phyloP scores from a whole-genome alignment of 2,888 invertebrate genomes.

The Herminia tarsipennalis region DNA sequence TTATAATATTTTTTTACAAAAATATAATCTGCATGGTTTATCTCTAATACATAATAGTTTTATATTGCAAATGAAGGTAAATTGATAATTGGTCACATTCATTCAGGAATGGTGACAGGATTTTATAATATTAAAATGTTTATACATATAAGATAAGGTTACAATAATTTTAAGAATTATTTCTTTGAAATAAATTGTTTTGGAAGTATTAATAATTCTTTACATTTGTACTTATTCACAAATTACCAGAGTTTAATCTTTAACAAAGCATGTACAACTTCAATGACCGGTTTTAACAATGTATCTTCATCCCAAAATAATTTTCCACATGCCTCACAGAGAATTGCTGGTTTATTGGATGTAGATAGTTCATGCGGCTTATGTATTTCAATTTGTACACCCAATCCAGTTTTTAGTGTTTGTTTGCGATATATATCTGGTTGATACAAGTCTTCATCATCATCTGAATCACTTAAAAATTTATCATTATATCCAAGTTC shows the following conservation, averaged over 20 bases:
- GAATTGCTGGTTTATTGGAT: conserved; percentile 84
- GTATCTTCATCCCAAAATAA: conserved; percentile 88
- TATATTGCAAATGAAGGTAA: neutral
- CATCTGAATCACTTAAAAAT: conserved; percentile 75
- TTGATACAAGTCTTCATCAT: conserved; percentile 64
- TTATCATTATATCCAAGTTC: conserved; percentile 61
- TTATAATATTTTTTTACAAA: neutral
- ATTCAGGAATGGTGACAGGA: no score
- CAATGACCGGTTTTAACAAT: conserved; percentile 56
- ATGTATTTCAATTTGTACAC: conserved; percentile 84
- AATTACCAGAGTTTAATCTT: conserved; percentile 46
- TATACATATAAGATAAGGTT: neutral
- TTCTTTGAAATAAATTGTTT: conserved; percentile 37
- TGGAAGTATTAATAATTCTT: conserved; percentile 11
- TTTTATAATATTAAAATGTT: neutral
- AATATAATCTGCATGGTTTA: neutral
- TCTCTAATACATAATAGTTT: neutral
- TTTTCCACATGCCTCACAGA: conserved; percentile 91
- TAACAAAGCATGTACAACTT: conserved; percentile 53
- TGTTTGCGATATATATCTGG: conserved; percentile 45
- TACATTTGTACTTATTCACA: conserved; percentile 31
- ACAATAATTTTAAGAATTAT: conserved; percentile 9
- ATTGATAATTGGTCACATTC: neutral
- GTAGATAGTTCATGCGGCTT: conserved; percentile 73
- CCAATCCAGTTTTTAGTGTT: conserved; percentile 80